Evolutionary conservation across 2,113 vertebrate species (phyloP).

Genomic region (Jacana jacana): DNA sequence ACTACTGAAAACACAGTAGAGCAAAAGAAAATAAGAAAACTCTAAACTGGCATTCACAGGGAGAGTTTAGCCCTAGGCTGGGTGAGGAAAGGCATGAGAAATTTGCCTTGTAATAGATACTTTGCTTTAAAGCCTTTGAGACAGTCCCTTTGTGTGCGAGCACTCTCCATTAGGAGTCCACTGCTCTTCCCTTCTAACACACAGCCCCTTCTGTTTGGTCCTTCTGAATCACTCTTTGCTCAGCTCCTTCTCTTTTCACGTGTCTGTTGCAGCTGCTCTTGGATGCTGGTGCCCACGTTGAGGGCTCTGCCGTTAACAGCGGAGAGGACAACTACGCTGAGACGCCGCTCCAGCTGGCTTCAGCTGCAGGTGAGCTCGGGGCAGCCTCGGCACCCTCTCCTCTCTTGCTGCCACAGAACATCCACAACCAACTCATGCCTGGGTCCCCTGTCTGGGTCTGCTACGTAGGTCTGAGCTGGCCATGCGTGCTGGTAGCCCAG

Average conservation of each 20-base stretch:
- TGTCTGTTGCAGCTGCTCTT: conserved; percentile 83
- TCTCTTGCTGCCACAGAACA: not conserved
- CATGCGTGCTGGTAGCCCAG: too few relatives aligned
- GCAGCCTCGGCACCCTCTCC: not conserved
- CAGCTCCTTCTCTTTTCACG: not conserved
- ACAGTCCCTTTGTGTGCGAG: fast-evolving
- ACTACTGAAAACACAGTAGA: not conserved
- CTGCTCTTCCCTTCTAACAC: not conserved
- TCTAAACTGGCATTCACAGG: not conserved
- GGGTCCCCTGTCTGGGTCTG: not conserved
- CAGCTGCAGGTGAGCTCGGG: conserved; percentile 86
- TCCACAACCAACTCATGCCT: fast-evolving
- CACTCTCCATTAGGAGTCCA: not conserved
- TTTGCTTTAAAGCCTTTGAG: not conserved
- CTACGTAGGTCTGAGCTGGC: too few relatives aligned
- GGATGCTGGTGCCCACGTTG: conserved; percentile 93
- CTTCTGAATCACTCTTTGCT: not conserved
- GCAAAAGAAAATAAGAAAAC: not conserved
- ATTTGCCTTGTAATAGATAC: not conserved
- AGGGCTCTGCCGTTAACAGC: conserved; percentile 86
- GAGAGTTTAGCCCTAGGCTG: not conserved
- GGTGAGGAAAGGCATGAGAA: not conserved
- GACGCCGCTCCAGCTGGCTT: conserved; percentile 93
- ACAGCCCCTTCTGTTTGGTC: not conserved
- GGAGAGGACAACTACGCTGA: conserved; percentile 91